phyloP scores from a whole-genome alignment of 2,888 invertebrate genomes.

The Drosophila melanosoma region DNA sequence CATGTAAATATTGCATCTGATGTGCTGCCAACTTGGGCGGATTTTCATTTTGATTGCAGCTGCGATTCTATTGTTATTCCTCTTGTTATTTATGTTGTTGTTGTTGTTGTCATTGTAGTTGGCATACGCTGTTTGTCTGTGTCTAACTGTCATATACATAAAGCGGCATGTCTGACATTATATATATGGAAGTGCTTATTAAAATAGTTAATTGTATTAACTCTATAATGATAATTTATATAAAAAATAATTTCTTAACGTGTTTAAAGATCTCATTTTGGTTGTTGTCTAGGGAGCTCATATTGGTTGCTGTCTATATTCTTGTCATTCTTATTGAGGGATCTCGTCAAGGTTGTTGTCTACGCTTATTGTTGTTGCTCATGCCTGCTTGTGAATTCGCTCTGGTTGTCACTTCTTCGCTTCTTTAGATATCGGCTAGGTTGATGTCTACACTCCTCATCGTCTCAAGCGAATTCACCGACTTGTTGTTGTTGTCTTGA shows the following conservation, averaged over 20 bases:
- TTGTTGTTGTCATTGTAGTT: constrained; percentile 14
- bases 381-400: background rate
- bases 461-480: background rate
- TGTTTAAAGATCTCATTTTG: background rate
- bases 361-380: background rate
- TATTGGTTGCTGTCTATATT: background rate
- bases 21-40: constrained; percentile 66
- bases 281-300: background rate
- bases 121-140: constrained; percentile 8
- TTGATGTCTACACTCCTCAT: background rate
- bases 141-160: constrained; percentile 1
- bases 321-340: background rate
- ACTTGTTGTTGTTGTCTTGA: background rate
- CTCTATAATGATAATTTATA: background rate
- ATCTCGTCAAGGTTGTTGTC: background rate
- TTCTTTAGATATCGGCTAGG: background rate
- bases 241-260: background rate
- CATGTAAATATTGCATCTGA: constrained; percentile 75
- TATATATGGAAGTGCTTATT: background rate
- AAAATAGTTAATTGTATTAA: background rate
- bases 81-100: constrained; percentile 15
- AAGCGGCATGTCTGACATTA: constrained; percentile 4
- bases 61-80: constrained; percentile 34
- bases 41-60: constrained; percentile 77
- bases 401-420: background rate